Percentiles rank a stretch among this genome's conserved stretches.
Evolutionary conservation across 2,113 vertebrate genomes (phyloP).

Genomic region (Ophthalmotilapia sp.): DNA sequence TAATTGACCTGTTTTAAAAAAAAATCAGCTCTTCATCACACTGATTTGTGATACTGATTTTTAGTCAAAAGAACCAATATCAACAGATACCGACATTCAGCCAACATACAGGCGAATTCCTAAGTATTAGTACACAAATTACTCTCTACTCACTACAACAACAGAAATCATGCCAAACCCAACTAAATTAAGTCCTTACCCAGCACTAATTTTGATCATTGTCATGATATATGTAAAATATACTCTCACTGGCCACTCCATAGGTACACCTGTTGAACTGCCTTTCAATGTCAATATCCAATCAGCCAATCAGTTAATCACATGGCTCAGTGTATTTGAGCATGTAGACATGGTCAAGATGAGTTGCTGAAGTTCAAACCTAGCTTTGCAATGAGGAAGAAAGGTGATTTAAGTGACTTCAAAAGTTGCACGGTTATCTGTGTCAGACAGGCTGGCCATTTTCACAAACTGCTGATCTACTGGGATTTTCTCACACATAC

Average conservation of each 20-base stretch:
- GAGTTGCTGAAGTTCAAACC: neutral
- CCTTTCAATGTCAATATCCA: neutral
- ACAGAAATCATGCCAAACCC: neutral
- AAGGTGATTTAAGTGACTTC: neutral
- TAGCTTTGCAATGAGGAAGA: fast-evolving
- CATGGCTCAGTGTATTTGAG: neutral
- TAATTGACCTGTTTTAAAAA: neutral
- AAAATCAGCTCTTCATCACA: neutral
- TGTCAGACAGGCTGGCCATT: neutral
- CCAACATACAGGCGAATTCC: fast-evolving
- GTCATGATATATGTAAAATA: neutral
- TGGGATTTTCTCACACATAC: neutral
- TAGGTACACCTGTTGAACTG: no score
- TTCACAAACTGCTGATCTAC: neutral
- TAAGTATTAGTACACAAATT: neutral
- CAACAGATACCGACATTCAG: neutral
- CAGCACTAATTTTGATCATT: fast-evolving
- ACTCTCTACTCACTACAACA: neutral
- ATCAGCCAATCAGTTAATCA: neutral
- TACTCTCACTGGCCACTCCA: neutral
- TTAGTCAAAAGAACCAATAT: neutral
- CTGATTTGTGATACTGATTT: neutral
- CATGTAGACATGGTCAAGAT: neutral
- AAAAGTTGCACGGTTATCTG: neutral
- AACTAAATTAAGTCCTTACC: neutral